Percentiles rank a stretch among this genome's conserved stretches.
These are phyloP conservation scores for Luidia sarsii DNA, from an alignment of 53 echinoderm and acorn worm species.

Conservation along the genomic window DNA sequence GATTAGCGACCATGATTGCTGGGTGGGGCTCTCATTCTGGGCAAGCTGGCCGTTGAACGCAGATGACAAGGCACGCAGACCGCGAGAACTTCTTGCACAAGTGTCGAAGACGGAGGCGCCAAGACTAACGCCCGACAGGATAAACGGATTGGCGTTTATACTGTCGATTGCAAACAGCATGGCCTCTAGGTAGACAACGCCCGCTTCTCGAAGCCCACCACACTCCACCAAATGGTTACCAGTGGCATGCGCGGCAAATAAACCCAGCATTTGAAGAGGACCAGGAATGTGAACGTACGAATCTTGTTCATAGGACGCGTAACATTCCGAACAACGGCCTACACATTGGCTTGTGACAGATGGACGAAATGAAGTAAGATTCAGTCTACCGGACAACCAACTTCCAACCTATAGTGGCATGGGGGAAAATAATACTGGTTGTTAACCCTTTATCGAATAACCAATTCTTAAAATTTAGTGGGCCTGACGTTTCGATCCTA, in stretches of 20 bases:
- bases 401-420: constrained; percentile 81
- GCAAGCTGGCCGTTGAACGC: constrained; percentile 51
- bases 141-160: constrained; percentile 61
- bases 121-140: constrained; percentile 67
- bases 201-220: constrained; percentile 59
- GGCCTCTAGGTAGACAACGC: constrained; percentile 78
- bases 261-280: constrained; percentile 71
- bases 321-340: constrained; percentile 86
- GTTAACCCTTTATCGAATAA: no score
- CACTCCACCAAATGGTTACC: constrained; percentile 57
- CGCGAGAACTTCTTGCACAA: constrained; percentile 66
- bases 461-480: no score
- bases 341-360: constrained; percentile 45
- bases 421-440: no score
- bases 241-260: constrained; percentile 73
- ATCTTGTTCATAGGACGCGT: neutral
- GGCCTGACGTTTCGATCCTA: no score
- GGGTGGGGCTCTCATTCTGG: neutral
- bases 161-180: constrained; percentile 74
- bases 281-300: constrained; percentile 32
- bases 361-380: neutral
- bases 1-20: constrained; percentile 53
- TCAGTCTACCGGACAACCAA: constrained; percentile 65
- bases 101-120: constrained; percentile 82
- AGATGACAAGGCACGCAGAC: constrained; percentile 67